Conservation (phyloP, 2,888 invertebrate species). For the Nymphalis c-album region DNA sequence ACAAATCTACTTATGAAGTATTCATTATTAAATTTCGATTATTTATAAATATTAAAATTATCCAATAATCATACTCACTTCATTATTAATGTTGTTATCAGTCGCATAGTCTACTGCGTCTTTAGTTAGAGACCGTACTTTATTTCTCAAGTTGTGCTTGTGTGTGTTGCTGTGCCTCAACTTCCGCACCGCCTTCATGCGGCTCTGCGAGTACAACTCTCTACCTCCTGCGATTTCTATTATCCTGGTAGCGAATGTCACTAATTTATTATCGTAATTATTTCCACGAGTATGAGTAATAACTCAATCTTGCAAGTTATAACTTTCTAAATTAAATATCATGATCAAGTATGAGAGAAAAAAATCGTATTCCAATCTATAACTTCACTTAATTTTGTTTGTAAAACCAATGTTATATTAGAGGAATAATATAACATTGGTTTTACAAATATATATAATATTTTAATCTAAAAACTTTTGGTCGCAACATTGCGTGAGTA, state of each 20-base stretch:
- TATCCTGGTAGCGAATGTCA: conserved; percentile 58
- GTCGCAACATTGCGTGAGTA: conserved; percentile 21
- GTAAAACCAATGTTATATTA: background rate
- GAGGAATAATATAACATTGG: too few species aligned
- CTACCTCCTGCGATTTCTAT: conserved; percentile 89
- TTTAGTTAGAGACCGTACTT: conserved; percentile 66
- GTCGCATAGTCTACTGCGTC: conserved; percentile 65
- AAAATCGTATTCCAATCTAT: too few species aligned
- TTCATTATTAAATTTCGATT: too few species aligned
- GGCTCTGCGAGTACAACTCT: conserved; percentile 91
- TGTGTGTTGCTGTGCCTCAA: conserved; percentile 81
- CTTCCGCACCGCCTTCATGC: conserved; percentile 89
- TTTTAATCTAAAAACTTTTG: conserved; percentile 8
- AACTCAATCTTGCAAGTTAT: background rate
- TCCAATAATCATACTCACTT: conserved; percentile 51
- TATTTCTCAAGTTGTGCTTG: conserved; percentile 76
- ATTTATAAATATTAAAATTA: too few species aligned
- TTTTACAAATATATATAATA: too few species aligned
- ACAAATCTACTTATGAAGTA: too few species aligned
- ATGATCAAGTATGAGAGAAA: too few species aligned
- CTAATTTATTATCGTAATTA: background rate
- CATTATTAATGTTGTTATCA: conserved; percentile 67
- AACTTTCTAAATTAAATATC: too few species aligned
- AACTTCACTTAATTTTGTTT: too few species aligned
- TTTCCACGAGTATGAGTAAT: background rate